Conservation (phyloP, 2,888 invertebrate species). For the Nephrotoma appendiculata region DNA sequence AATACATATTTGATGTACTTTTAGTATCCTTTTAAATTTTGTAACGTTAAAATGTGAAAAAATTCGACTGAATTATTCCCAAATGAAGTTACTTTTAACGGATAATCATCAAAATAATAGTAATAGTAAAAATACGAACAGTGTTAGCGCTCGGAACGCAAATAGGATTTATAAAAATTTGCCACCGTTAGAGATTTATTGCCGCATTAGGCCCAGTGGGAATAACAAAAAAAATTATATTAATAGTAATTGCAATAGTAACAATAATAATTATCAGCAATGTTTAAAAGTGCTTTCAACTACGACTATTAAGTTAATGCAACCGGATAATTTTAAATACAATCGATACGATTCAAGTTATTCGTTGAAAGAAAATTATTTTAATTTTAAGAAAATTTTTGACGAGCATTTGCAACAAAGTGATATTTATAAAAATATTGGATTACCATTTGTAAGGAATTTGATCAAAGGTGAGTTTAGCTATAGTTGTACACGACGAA, state of each 20-base stretch:
- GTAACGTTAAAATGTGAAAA: neutral
- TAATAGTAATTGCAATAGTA: neutral
- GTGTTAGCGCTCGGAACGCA: neutral
- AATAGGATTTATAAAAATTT: neutral
- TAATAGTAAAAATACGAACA: neutral
- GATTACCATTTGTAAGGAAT: neutral
- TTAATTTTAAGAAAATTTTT: constrained; percentile 1
- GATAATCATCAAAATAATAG: neutral
- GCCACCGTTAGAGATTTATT: neutral
- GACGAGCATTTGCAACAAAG: neutral
- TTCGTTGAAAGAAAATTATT: neutral
- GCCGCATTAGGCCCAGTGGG: neutral
- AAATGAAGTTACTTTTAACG: neutral
- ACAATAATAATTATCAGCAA: neutral
- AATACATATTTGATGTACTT: neutral
- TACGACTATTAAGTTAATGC: neutral
- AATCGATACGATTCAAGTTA: neutral
- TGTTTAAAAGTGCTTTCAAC: neutral
- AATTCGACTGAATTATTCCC: neutral
- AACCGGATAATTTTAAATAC: neutral
- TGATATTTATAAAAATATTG: neutral
- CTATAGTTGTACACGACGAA: too few species aligned
- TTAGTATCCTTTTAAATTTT: neutral
- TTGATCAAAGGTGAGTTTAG: neutral
- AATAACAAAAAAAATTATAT: neutral